A percentile compares a stretch with the other conserved stretches of the same genome.
These are phyloP conservation scores for Pararge aegeria DNA, from an alignment of 1,140 invertebrate species.

Conservation along the genomic window DNA sequence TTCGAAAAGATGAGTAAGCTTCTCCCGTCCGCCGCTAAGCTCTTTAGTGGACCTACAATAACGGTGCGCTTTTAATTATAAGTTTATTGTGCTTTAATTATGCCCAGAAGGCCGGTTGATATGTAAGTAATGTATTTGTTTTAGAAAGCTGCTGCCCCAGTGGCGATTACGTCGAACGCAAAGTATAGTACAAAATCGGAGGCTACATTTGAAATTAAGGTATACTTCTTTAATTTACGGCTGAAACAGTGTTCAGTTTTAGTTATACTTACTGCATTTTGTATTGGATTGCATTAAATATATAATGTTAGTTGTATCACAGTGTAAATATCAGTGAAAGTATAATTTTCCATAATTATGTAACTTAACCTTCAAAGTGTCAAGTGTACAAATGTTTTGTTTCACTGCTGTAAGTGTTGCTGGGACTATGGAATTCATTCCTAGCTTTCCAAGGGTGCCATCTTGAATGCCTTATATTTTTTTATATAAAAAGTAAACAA, in stretches of 20 bases:
- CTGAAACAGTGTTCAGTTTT: not conserved
- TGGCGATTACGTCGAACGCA: conserved; percentile 68
- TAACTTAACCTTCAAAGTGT: conserved; percentile 75
- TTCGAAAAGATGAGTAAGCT: conserved; percentile 67
- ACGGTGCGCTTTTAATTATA: conserved; percentile 43
- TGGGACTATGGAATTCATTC: not conserved
- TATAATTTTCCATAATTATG: conserved; percentile 54
- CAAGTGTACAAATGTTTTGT: conserved; percentile 39
- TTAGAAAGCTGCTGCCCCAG: conserved; percentile 65
- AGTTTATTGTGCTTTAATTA: conserved; percentile 3
- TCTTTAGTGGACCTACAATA: conserved; percentile 48
- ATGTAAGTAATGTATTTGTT: no score
- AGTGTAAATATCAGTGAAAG: not conserved
- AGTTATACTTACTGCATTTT: not conserved
- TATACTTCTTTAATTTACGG: conserved; percentile 38
- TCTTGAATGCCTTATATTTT: no score
- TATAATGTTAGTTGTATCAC: not conserved
- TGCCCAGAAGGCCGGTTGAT: no score
- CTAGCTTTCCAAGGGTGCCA: not conserved
- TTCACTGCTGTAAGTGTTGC: no score
- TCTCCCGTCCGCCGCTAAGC: conserved; percentile 57
- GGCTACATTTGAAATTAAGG: conserved; percentile 87
- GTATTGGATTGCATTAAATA: not conserved
- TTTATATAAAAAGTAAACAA: no score
- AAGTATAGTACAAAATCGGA: conserved; percentile 84